Percentiles rank a stretch among this genome's conserved stretches.
Conservation (phyloP, 2,888 invertebrate genomes). For the Melitaea athalia region DNA sequence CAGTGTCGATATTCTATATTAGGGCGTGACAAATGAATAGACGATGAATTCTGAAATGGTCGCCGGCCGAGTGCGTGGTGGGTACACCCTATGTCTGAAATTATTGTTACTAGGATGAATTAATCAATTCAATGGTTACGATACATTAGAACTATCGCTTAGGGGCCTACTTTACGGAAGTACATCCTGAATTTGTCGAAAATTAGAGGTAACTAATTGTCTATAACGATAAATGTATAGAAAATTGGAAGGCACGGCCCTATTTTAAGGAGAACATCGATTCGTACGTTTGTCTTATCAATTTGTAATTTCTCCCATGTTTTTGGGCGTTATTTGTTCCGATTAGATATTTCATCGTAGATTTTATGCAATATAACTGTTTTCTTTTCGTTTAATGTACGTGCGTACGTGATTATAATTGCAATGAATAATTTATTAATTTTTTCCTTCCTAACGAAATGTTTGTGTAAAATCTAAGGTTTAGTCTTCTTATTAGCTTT, state of each 20-base stretch:
- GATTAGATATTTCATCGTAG: slow-evolving; percentile 22
- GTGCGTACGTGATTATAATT: slow-evolving; percentile 14
- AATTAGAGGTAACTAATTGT: slow-evolving; percentile 27
- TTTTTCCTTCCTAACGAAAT: slow-evolving; percentile 10
- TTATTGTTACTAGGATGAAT: slow-evolving; percentile 40
- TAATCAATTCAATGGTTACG: slow-evolving; percentile 36
- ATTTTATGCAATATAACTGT: slow-evolving; percentile 8
- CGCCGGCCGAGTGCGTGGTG: slow-evolving; percentile 48
- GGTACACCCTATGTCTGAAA: slow-evolving; percentile 40
- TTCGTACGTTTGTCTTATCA: slow-evolving; percentile 52
- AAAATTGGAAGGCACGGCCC: slow-evolving; percentile 63
- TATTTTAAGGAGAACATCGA: slow-evolving; percentile 72
- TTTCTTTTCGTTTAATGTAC: slow-evolving; percentile 10
- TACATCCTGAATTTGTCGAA: slow-evolving; percentile 36
- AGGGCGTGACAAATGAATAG: slow-evolving; percentile 41
- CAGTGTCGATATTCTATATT: slow-evolving; percentile 38
- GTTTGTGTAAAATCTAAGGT: neutral
- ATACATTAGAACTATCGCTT: slow-evolving; percentile 23
- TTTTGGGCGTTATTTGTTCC: slow-evolving; percentile 40
- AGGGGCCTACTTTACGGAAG: slow-evolving; percentile 35
- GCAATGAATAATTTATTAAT: neutral
- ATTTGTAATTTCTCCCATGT: slow-evolving; percentile 43
- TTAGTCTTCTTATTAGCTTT: no score
- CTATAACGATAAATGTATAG: slow-evolving; percentile 35
- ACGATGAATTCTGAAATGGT: slow-evolving; percentile 41